Evolutionary conservation across 1,140 invertebrate species (phyloP).

Genomic region (Doryteuthis pealeii): DNA sequence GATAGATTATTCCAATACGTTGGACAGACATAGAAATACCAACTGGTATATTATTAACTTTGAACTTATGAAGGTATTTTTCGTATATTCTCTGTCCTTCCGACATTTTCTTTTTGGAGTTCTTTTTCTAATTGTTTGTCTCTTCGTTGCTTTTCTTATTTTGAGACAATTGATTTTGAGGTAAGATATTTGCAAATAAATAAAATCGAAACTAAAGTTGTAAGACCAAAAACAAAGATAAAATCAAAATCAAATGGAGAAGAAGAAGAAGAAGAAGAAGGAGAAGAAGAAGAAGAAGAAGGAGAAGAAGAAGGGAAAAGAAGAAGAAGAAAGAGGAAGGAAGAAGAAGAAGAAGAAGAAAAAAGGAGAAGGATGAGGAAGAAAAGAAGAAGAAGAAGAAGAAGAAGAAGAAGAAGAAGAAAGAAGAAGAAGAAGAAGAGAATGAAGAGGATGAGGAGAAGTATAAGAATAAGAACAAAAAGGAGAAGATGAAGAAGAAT

Average conservation of each 20-base stretch:
- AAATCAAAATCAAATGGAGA: neutral
- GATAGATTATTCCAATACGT: no score
- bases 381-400: slow-evolving; percentile 15
- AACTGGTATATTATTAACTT: no score
- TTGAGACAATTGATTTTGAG: neutral
- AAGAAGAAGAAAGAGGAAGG: neutral
- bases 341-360: slow-evolving; percentile 14
- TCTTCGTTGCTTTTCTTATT: slow-evolving; percentile 14
- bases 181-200: neutral
- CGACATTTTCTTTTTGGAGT: no score
- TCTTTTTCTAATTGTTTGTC: no score
- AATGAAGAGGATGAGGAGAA: no score
- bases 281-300: slow-evolving; percentile 14
- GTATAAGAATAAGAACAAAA: no score
- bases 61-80: no score
- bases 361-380: no score
- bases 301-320: slow-evolving; percentile 9
- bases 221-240: slow-evolving; percentile 2
- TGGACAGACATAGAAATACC: no score
- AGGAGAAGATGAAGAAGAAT: no score
- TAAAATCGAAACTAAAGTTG: neutral
- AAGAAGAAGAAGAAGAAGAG: no score
- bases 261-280: slow-evolving; percentile 13
- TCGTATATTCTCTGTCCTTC: no score
- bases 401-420: slow-evolving; percentile 15